These are phyloP conservation scores for Stenichneumon culpator DNA, from an alignment of 2,888 invertebrate species.

Conservation along the genomic window DNA sequence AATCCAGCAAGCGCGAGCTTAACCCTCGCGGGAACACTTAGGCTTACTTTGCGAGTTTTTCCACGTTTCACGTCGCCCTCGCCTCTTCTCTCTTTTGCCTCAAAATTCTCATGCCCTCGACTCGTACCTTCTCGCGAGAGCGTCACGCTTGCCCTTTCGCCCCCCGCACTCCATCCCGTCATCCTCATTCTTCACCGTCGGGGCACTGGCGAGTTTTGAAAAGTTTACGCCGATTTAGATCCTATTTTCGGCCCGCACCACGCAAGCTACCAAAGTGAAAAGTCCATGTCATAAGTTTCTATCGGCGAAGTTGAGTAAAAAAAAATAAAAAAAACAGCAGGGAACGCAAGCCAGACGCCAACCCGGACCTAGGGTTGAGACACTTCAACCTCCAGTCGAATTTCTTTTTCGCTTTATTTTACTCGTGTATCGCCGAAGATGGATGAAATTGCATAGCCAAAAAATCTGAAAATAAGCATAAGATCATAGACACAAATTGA, in stretches of 20 bases:
- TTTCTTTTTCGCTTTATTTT: not conserved
- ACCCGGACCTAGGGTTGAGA: too few relatives aligned
- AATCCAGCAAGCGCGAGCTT: slow-evolving; percentile 58
- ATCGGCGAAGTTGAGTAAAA: not conserved
- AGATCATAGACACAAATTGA: too few relatives aligned
- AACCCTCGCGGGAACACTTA: slow-evolving; percentile 65
- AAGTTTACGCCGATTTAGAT: slow-evolving; percentile 54
- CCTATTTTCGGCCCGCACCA: not conserved
- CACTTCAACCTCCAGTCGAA: not conserved
- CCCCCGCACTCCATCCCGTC: not conserved
- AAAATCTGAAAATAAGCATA: too few relatives aligned
- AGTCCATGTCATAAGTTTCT: slow-evolving; percentile 47
- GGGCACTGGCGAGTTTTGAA: slow-evolving; percentile 44
- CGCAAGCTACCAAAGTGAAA: slow-evolving; percentile 40
- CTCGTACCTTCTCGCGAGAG: slow-evolving; percentile 35
- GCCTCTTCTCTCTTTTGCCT: slow-evolving; percentile 16
- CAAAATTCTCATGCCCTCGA: slow-evolving; percentile 21
- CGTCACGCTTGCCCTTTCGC: slow-evolving; percentile 38
- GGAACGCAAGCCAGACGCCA: not conserved
- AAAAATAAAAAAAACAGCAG: not conserved
- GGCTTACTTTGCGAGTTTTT: slow-evolving; percentile 66
- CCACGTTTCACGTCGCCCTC: slow-evolving; percentile 47
- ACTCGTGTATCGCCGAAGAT: not conserved
- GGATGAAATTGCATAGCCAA: not conserved
- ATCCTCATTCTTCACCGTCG: slow-evolving; percentile 18